Percentiles rank a stretch among this genome's conserved stretches.
Evolutionary conservation across 2,888 invertebrate species (phyloP).

Genomic region (Rhagonycha lutea): DNA sequence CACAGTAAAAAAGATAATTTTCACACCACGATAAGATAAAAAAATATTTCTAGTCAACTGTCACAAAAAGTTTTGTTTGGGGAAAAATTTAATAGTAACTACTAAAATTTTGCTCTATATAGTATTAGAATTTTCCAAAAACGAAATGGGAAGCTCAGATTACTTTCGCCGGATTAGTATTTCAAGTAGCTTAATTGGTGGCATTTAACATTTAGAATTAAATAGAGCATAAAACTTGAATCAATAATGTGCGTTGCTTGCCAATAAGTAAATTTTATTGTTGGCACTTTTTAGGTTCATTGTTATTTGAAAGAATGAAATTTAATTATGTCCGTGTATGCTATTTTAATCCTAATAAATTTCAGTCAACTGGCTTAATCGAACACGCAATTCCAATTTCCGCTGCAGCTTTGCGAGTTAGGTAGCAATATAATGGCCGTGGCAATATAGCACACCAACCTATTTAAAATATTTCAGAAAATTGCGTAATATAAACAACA

Average conservation of each 20-base stretch:
- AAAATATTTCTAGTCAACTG: not conserved
- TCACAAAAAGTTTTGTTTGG: too few relatives aligned
- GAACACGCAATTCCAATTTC: not conserved
- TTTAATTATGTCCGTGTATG: not conserved
- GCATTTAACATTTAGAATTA: not conserved
- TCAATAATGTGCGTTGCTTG: not conserved
- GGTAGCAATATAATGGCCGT: not conserved
- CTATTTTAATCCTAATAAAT: not conserved
- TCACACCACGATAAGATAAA: not conserved
- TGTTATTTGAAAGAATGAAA: not conserved
- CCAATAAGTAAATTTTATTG: not conserved
- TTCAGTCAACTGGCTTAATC: not conserved
- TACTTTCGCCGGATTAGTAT: not conserved
- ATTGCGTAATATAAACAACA: not conserved
- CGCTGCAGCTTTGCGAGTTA: not conserved
- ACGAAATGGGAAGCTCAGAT: not conserved
- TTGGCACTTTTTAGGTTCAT: not conserved
- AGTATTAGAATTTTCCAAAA: too few relatives aligned
- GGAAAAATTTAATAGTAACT: too few relatives aligned
- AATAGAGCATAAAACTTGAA: not conserved
- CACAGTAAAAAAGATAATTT: not conserved
- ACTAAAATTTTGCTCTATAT: too few relatives aligned
- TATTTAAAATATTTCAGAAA: not conserved
- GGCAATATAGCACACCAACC: not conserved
- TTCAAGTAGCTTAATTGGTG: not conserved